Evolutionary conservation across 2,888 invertebrate genomes (phyloP).

Genomic region (Notodonta ziczac): DNA sequence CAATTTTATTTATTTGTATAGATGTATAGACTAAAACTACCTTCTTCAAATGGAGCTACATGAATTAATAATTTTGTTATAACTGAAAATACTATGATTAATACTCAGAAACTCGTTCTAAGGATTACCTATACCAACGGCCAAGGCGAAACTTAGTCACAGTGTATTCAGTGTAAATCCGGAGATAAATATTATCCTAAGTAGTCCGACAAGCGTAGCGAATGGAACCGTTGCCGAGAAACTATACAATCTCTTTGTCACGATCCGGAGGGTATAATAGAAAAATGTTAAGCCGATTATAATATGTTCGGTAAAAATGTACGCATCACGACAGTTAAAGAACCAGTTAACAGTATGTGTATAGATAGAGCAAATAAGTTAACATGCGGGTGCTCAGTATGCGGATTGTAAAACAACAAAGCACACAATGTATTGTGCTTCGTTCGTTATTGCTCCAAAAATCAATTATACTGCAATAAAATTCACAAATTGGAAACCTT

Average conservation of each 20-base stretch:
- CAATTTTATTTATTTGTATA: too few relatives aligned
- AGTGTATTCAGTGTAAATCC: constrained; percentile 52
- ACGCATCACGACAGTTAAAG: constrained; percentile 41
- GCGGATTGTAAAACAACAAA: constrained; percentile 60
- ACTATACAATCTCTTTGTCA: constrained; percentile 33
- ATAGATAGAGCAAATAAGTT: constrained; percentile 43
- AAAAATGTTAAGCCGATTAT: constrained; percentile 36
- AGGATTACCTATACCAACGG: constrained; percentile 35
- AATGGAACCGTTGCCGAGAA: constrained; percentile 38
- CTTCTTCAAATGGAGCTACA: not conserved
- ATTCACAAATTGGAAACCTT: constrained; percentile 58
- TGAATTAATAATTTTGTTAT: not conserved
- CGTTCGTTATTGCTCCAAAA: constrained; percentile 58
- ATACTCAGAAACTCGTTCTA: constrained; percentile 18
- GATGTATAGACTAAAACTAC: too few relatives aligned
- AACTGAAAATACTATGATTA: not conserved
- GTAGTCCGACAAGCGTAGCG: constrained; percentile 55
- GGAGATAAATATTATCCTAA: constrained; percentile 65
- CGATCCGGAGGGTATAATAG: constrained; percentile 32
- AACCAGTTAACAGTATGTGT: constrained; percentile 25
- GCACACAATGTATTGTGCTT: constrained; percentile 41
- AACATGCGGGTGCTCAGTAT: constrained; percentile 58
- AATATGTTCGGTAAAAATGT: constrained; percentile 30
- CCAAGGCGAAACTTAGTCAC: constrained; percentile 54
- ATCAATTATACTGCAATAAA: constrained; percentile 72